Evolutionary conservation across 2,797 vertebrate genomes (phyloP).

Genomic region (Trematomus bernacchii): DNA sequence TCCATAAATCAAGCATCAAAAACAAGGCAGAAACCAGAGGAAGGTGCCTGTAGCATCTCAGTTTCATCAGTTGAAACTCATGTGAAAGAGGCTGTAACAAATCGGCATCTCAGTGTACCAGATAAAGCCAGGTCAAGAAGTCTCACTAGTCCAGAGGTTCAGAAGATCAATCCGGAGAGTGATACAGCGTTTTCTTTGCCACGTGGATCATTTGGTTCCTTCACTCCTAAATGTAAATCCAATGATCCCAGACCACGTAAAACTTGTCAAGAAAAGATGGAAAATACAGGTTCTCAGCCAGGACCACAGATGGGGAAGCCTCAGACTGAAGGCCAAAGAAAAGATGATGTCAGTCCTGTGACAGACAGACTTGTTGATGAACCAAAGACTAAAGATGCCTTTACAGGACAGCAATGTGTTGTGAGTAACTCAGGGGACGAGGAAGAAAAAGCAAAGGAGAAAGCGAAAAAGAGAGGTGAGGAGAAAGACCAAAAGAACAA

Average conservation of each 20-base stretch:
- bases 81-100: conserved; percentile 37
- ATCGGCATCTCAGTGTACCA: conserved; percentile 41
- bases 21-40: conserved; percentile 35
- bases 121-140: conserved; percentile 45
- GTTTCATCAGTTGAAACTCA: conserved; percentile 37
- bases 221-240: conserved; percentile 79
- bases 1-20: conserved; percentile 44
- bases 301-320: conserved; percentile 26
- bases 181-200: conserved; percentile 73
- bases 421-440: conserved; percentile 66
- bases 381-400: conserved; percentile 77
- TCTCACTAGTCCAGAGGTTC: conserved; percentile 48
- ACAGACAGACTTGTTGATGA: conserved; percentile 59
- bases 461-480: conserved; percentile 37
- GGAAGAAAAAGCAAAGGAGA: conserved; percentile 30
- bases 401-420: conserved; percentile 59
- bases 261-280: conserved; percentile 42
- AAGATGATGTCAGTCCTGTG: conserved; percentile 38
- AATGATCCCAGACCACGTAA: conserved; percentile 51
- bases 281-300: conserved; percentile 22
- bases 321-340: conserved; percentile 55
- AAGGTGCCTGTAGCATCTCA: conserved; percentile 31
- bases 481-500: conserved; percentile 37
- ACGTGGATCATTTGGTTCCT: conserved; percentile 85
- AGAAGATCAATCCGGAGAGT: conserved; percentile 53